Percentiles rank a stretch among this genome's conserved stretches.
phyloP scores from a whole-genome alignment of 2,113 vertebrate genomes.

The Tinamus guttatus region DNA sequence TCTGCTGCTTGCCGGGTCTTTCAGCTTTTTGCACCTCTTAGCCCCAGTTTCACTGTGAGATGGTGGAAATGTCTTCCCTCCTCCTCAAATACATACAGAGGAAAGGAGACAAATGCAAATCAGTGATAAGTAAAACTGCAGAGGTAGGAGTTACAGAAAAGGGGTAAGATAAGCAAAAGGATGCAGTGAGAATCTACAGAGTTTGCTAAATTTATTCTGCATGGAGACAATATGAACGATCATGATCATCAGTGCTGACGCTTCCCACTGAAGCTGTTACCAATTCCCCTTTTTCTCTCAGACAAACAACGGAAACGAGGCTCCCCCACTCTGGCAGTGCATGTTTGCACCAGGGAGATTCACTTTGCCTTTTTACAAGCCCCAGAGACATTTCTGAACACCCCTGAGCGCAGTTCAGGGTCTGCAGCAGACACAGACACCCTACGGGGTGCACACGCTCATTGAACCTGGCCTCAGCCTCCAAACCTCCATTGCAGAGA shows the following conservation, averaged over 20 bases:
- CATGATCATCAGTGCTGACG: background rate
- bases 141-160: background rate
- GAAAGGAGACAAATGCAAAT: background rate
- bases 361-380: background rate
- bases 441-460: background rate
- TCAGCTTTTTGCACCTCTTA: background rate
- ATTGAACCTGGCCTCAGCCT: background rate
- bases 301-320: background rate
- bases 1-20: background rate
- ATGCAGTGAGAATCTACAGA: background rate
- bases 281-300: background rate
- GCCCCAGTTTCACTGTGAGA: background rate
- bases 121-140: background rate
- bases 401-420: too few species aligned
- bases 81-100: rapidly evolving
- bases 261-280: background rate
- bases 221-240: background rate
- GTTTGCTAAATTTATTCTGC: background rate
- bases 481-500: background rate
- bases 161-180: background rate
- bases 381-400: background rate
- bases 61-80: background rate
- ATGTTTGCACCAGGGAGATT: rapidly evolving
- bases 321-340: rapidly evolving
- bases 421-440: background rate